Evolutionary conservation across 1,140 invertebrate species (phyloP).

Genomic region (Eriocheir sinensis): DNA sequence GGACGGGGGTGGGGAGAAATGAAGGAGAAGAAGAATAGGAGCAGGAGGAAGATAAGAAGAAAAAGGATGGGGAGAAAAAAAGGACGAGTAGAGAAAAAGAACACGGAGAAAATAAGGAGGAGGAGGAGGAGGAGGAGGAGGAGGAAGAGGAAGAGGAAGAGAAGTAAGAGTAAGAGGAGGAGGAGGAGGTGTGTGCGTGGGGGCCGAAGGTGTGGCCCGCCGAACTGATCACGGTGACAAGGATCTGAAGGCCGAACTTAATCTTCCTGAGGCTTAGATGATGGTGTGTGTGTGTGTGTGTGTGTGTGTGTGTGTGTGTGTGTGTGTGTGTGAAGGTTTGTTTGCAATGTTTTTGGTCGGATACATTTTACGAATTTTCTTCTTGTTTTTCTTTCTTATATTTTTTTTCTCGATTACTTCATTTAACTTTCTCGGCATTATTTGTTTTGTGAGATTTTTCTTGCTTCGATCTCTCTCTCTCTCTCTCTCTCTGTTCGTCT

Average conservation of each 20-base stretch:
- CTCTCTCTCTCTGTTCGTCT: background rate
- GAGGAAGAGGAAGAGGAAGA: background rate
- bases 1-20: no score
- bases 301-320: constrained; percentile 22
- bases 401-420: background rate
- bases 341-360: background rate
- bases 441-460: background rate
- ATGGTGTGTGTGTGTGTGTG: constrained; percentile 19
- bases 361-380: background rate
- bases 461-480: background rate
- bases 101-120: no score
- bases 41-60: no score
- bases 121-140: no score
- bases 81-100: no score
- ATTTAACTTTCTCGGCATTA: background rate
- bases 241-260: constrained; percentile 2
- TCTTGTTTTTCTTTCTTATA: background rate
- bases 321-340: constrained; percentile 1
- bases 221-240: constrained; percentile 1
- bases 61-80: no score
- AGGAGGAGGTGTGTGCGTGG: background rate
- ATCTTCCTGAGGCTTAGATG: background rate
- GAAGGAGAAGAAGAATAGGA: no score
- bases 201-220: background rate
- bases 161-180: background rate